A percentile compares a stretch with the other conserved stretches of the same genome.
phyloP scores from a whole-genome alignment of 2,113 vertebrate species.

The Charina bottae region DNA sequence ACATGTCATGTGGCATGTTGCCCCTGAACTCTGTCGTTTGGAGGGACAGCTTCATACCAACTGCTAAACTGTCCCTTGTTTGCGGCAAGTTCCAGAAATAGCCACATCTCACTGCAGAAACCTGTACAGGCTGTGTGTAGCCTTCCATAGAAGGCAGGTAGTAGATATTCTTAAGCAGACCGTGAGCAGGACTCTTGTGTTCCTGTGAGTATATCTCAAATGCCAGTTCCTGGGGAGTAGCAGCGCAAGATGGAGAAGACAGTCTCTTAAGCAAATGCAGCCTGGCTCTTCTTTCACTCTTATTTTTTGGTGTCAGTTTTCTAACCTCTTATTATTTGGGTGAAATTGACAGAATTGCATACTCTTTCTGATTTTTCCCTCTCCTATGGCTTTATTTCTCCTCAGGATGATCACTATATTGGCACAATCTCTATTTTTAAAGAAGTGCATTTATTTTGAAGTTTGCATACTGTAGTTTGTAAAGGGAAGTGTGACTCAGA shows the following conservation, averaged over 20 bases:
- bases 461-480: constrained; percentile 17
- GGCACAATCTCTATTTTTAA: background rate
- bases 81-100: background rate
- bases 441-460: background rate
- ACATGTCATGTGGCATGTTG: background rate
- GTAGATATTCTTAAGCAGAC: background rate
- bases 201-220: background rate
- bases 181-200: background rate
- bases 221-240: background rate
- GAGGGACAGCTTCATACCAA: background rate
- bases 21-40: background rate
- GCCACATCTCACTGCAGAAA: background rate
- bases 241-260: background rate
- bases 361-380: too few species aligned
- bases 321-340: background rate
- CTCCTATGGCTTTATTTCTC: background rate
- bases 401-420: background rate
- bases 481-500: constrained; percentile 15
- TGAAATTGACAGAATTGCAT: background rate
- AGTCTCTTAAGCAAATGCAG: background rate
- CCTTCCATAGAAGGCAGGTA: background rate
- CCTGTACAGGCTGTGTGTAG: background rate
- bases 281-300: background rate
- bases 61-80: background rate
- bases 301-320: background rate